These are phyloP conservation scores for Neosilurus hyrtlii DNA, from an alignment of 2,797 vertebrate species.

Conservation along the genomic window DNA sequence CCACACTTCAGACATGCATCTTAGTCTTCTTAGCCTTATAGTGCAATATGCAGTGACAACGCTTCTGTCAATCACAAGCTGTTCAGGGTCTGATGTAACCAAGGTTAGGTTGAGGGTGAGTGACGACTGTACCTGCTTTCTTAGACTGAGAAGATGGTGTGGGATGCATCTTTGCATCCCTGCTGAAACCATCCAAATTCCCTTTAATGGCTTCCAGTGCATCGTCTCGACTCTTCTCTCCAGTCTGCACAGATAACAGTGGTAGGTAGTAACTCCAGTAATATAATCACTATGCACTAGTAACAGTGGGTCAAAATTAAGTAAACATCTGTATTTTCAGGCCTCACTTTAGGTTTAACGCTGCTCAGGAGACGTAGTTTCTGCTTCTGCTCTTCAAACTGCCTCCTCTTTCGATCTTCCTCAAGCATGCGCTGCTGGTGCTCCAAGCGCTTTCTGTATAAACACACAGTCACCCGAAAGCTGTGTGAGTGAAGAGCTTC, in stretches of 20 bases:
- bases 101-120: constrained; percentile 3
- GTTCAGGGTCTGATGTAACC: not conserved
- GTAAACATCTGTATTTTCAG: not conserved
- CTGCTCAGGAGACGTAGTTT: constrained; percentile 94
- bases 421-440: constrained; percentile 96
- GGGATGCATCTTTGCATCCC: constrained; percentile 98
- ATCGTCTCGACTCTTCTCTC: constrained; percentile 94
- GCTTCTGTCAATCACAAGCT: constrained; percentile 26
- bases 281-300: not conserved
- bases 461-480: constrained; percentile 16
- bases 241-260: constrained; percentile 69
- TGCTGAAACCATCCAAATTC: constrained; percentile 97
- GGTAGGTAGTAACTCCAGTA: not conserved
- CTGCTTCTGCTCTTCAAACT: constrained; percentile 99
- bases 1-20: constrained; percentile 25
- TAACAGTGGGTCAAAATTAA: not conserved
- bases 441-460: constrained; percentile 87
- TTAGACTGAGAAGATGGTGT: constrained; percentile 87
- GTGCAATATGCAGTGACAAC: not conserved
- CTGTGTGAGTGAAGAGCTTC: constrained; percentile 1
- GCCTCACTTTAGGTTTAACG: constrained; percentile 92
- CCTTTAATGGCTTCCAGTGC: constrained; percentile 98
- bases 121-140: constrained; percentile 82
- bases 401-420: constrained; percentile 93
- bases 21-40: constrained; percentile 30